These are phyloP conservation scores for Probaryconus sp. DNA, from an alignment of 1,140 invertebrate species.

Conservation along the genomic window DNA sequence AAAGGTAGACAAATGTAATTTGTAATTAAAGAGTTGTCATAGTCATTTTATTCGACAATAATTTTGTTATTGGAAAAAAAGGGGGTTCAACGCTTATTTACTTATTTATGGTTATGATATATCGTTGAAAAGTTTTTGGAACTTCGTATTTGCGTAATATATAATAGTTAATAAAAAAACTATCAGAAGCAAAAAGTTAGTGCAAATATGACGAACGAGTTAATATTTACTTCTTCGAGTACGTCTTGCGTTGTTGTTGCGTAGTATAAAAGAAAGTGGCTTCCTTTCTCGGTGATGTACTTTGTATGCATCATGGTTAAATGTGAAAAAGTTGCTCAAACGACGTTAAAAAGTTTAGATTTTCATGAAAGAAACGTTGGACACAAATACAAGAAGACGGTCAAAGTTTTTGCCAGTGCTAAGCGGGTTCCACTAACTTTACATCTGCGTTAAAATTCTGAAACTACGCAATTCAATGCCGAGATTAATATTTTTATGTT, in stretches of 20 bases:
- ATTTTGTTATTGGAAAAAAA: too few species aligned
- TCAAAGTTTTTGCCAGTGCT: slow-evolving; percentile 22
- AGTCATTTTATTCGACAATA: too few species aligned
- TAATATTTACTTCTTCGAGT: slow-evolving; percentile 6
- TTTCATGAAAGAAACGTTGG: slow-evolving; percentile 26
- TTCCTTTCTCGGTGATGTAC: slow-evolving; percentile 4
- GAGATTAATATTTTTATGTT: background rate
- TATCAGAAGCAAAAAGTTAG: too few species aligned
- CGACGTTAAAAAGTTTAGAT: slow-evolving; percentile 37
- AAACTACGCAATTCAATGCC: slow-evolving; percentile 23
- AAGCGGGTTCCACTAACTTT: slow-evolving; percentile 3
- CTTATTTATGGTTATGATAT: too few species aligned
- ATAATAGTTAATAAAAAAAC: too few species aligned
- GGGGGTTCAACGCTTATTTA: too few species aligned
- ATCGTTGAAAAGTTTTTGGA: too few species aligned
- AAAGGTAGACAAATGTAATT: too few species aligned
- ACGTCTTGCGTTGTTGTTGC: background rate
- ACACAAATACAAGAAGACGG: slow-evolving; percentile 32
- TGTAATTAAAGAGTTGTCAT: too few species aligned
- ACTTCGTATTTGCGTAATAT: too few species aligned
- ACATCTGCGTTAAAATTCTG: background rate
- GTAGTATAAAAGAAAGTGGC: slow-evolving; percentile 3
- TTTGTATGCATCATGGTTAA: slow-evolving; percentile 27
- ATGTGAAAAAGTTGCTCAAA: slow-evolving; percentile 36
- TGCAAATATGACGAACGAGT: slow-evolving; percentile 1